These are phyloP conservation scores for Cynopterus sphinx DNA, from an alignment of 2,797 vertebrate species.

Conservation along the genomic window DNA sequence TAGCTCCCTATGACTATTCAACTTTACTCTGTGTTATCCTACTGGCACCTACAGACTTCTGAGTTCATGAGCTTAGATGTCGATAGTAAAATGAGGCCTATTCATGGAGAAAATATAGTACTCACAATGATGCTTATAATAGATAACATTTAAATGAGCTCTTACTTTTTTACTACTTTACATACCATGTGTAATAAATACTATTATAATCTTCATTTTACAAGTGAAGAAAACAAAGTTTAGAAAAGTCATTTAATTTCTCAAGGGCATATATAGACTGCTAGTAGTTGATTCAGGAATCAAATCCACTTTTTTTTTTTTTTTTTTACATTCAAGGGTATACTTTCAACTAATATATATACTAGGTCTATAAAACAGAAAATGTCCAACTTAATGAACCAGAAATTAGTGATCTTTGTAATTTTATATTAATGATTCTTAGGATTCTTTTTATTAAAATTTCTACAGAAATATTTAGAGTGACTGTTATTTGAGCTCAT, in stretches of 20 bases:
- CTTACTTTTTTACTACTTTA: neutral
- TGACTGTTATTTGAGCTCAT: neutral
- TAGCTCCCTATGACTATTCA: neutral
- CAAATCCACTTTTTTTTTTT: neutral
- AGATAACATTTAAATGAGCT: neutral
- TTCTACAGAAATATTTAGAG: neutral
- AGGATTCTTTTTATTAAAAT: neutral
- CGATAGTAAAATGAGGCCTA: neutral
- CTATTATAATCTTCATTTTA: neutral
- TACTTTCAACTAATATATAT: neutral
- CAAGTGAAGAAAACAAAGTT: neutral
- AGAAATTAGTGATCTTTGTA: neutral
- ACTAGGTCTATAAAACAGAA: neutral
- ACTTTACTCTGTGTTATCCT: neutral
- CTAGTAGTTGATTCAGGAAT: neutral
- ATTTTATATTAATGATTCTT: neutral
- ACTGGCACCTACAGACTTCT: neutral
- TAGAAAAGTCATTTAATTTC: conserved; percentile 11
- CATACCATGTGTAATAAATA: neutral
- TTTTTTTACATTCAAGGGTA: neutral
- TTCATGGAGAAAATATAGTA: neutral
- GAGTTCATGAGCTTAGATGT: neutral
- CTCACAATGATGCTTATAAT: neutral
- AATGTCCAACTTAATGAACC: neutral
- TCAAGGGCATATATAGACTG: neutral